Evolutionary conservation across 2,797 vertebrate species (phyloP), one percentile per base, ranked within the genome.

Genomic region (Helicolenus hilgendorfi): DNA sequence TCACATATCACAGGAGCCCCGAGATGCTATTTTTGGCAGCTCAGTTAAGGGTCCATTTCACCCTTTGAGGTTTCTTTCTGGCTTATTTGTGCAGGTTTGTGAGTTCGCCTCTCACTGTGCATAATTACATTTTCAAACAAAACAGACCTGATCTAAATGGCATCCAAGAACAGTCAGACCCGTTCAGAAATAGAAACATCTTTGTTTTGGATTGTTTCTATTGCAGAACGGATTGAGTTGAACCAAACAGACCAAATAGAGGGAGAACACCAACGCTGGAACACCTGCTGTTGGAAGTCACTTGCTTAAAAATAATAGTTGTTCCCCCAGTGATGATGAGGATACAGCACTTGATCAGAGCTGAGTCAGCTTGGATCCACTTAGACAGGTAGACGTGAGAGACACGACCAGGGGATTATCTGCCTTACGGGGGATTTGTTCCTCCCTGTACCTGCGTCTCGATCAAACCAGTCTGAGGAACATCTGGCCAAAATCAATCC

Each of bases 401-500:
- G 49, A 55, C 35, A 24, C 24, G 22, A 26, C 35, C 35, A 38
- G 13, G 29, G 5, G 22, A 27, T 36, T 45, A 49, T 35, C 35
- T 7, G 29, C 56, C 26, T 35, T 4, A 2, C 7, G 7, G 70
- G 22, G 7, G 18, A 6, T 29, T 13, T 56, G 7, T 31, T 5
- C 20, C 24, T 4, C 7, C 13, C 20, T 38, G 29, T 14, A 49
- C 33, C 36, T 27, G 41, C 45, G 49, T 29, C 31, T 45, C 2
- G 8, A 53, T 62, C 5, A 38, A 20, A 4, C 7, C 13, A 8
- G 10, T 64, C 56, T 41, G 55, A 63, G 68, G 11, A 86, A 77
- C 77, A 88, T 86, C 41, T 88, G 86, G 55, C 55, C 15, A 45
- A 45, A 36, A 36, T 74, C 18, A 73, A 11, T 31, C 27, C 13